Evolutionary conservation across 2,888 invertebrate genomes (phyloP).

Genomic region (Drepanosiphum platanoidis): DNA sequence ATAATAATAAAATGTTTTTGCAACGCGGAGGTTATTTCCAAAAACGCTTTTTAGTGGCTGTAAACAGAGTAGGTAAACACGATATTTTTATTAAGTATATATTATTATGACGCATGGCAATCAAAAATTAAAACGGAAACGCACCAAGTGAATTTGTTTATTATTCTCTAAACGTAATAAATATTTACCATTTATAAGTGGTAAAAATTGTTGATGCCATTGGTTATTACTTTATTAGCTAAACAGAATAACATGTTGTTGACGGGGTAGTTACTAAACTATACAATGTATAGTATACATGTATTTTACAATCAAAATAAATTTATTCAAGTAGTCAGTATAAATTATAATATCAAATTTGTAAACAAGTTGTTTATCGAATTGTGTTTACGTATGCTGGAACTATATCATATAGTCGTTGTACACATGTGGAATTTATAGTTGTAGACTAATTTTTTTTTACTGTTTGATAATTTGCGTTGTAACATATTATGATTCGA

Average conservation of each 20-base stretch:
- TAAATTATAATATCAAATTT: neutral
- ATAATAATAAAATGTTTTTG: too few species aligned
- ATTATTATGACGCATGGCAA: neutral
- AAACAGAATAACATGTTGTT: neutral
- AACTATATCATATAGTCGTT: neutral
- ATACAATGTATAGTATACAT: too few species aligned
- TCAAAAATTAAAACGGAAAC: neutral
- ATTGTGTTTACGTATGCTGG: neutral
- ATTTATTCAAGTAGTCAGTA: too few species aligned
- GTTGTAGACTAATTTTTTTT: neutral
- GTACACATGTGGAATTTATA: neutral
- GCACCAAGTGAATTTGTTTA: slow-evolving; percentile 22
- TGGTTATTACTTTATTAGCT: neutral
- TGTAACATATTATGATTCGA: too few species aligned
- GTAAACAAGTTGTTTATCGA: neutral
- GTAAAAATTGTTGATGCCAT: neutral
- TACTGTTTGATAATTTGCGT: neutral
- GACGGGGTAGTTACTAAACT: neutral
- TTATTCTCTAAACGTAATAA: neutral
- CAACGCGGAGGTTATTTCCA: slow-evolving; percentile 19
- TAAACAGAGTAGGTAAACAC: neutral
- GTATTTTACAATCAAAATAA: too few species aligned
- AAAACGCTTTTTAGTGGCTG: slow-evolving; percentile 3
- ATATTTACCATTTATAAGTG: slow-evolving; percentile 2
- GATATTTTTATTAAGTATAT: neutral